phyloP scores from a whole-genome alignment of 2,113 vertebrate genomes.

The Salvelinus sp. region DNA sequence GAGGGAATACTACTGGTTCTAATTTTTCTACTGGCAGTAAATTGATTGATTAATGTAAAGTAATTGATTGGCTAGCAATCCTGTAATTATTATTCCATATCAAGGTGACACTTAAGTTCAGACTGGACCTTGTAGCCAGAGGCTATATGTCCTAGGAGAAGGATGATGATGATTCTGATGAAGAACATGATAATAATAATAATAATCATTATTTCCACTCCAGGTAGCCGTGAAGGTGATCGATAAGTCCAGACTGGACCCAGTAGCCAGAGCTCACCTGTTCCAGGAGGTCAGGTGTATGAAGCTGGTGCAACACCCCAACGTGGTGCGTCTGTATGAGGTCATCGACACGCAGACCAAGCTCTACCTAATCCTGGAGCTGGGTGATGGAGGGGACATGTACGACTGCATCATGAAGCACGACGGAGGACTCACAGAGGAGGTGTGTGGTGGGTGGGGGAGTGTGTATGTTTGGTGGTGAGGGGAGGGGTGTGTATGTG shows the following conservation, averaged over 20 bases:
- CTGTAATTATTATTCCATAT: background rate
- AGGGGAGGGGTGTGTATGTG: background rate
- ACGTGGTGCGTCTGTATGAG: constrained; percentile 96
- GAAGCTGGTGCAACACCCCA: constrained; percentile 98
- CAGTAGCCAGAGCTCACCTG: constrained; percentile 90
- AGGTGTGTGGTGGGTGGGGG: constrained; percentile 44
- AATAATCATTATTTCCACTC: background rate
- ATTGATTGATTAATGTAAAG: background rate
- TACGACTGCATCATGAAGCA: constrained; percentile 99
- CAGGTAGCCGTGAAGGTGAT: constrained; percentile 97
- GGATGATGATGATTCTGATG: too few relatives aligned
- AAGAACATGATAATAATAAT: background rate
- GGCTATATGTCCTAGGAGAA: too few relatives aligned
- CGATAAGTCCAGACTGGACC: constrained; percentile 96
- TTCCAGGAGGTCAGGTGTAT: constrained; percentile 99
- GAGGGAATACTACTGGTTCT: background rate
- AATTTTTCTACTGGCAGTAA: background rate
- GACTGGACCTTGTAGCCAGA: too few relatives aligned
- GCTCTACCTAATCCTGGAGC: constrained; percentile 96
- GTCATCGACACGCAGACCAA: constrained; percentile 99
- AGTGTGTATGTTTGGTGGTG: background rate
- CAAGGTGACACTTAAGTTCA: too few relatives aligned
- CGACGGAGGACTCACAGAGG: constrained; percentile 92
- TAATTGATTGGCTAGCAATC: background rate
- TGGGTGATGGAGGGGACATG: constrained; percentile 97